Evolutionary conservation across 2,888 invertebrate genomes (phyloP).

Genomic region (Ethmia dodecea): DNA sequence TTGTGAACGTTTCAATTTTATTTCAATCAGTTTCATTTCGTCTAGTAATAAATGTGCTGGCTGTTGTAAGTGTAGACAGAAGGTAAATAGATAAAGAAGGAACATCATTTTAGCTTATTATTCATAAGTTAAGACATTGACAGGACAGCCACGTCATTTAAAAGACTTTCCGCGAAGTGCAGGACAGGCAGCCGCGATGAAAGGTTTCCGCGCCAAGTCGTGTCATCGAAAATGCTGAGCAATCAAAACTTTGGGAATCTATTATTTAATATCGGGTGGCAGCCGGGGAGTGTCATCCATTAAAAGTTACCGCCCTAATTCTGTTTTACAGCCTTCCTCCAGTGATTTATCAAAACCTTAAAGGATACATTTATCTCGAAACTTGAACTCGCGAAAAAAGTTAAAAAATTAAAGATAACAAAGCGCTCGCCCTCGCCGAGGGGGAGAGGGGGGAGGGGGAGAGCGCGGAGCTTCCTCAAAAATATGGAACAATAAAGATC

Average conservation of each 20-base stretch:
- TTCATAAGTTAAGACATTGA: too few species aligned
- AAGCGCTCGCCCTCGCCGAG: slow-evolving; percentile 19
- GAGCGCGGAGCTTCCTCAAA: slow-evolving; percentile 28
- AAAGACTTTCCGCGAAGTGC: too few species aligned
- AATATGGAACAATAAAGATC: slow-evolving; percentile 41
- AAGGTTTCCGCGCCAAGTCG: too few species aligned
- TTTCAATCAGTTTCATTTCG: too few species aligned
- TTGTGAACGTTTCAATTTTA: too few species aligned
- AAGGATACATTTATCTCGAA: slow-evolving; percentile 37
- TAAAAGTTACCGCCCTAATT: slow-evolving; percentile 14
- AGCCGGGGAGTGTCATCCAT: slow-evolving; percentile 5
- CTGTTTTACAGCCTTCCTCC: slow-evolving; percentile 19
- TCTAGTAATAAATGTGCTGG: too few species aligned
- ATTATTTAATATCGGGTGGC: slow-evolving; percentile 11
- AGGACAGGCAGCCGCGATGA: too few species aligned
- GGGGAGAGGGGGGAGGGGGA: slow-evolving; percentile 9
- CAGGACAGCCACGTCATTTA: too few species aligned
- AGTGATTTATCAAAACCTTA: slow-evolving; percentile 41
- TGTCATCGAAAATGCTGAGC: slow-evolving; percentile 5
- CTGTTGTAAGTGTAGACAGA: too few species aligned
- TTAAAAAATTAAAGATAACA: slow-evolving; percentile 42
- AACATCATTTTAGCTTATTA: too few species aligned
- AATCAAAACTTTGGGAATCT: slow-evolving; percentile 10
- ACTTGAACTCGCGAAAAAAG: slow-evolving; percentile 26
- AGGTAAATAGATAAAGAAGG: too few species aligned